Percentiles rank a stretch among this genome's conserved stretches.
Evolutionary conservation across 2,888 invertebrate genomes (phyloP).

Genomic region (Drosophila barbarae): DNA sequence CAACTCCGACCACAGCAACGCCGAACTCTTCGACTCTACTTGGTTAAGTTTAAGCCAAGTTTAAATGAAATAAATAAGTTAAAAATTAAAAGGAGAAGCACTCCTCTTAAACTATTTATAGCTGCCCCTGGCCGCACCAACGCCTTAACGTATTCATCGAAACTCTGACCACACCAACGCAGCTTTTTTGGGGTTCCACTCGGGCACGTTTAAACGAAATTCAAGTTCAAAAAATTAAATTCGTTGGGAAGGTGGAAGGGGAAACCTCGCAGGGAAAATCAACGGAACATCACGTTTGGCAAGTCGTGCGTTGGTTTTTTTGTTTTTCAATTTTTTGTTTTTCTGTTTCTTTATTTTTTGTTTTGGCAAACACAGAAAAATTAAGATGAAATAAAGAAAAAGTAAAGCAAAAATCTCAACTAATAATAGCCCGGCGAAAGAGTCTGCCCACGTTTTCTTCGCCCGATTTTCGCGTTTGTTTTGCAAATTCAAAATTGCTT

Average conservation of each 20-base stretch:
- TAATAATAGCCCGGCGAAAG: slow-evolving; percentile 55
- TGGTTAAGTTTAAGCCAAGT: slow-evolving; percentile 42
- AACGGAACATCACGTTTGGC: slow-evolving; percentile 63
- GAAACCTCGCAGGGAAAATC: slow-evolving; percentile 22
- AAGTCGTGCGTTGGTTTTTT: slow-evolving; percentile 55
- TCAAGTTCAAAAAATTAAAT: slow-evolving; percentile 59
- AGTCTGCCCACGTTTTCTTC: slow-evolving; percentile 68
- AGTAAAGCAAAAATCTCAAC: slow-evolving; percentile 43
- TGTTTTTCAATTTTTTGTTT: slow-evolving; percentile 11
- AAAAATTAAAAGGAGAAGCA: neutral
- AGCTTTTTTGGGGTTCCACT: slow-evolving; percentile 12
- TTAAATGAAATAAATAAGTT: slow-evolving; percentile 45
- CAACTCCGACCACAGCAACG: slow-evolving; percentile 11
- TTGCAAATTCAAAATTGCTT: slow-evolving; percentile 40
- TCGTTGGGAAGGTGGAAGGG: slow-evolving; percentile 7
- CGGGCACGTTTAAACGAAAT: slow-evolving; percentile 46
- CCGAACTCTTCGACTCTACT: neutral
- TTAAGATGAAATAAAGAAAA: slow-evolving; percentile 29
- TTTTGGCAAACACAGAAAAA: slow-evolving; percentile 53
- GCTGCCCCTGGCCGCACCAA: slow-evolving; percentile 12
- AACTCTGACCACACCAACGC: slow-evolving; percentile 16
- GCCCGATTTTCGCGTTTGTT: slow-evolving; percentile 45
- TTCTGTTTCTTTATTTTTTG: slow-evolving; percentile 15
- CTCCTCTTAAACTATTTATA: slow-evolving; percentile 30
- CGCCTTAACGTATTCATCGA: slow-evolving; percentile 26